These are phyloP conservation scores for Neotoma lepida DNA, from an alignment of 2,113 vertebrate genomes.

Conservation along the genomic window DNA sequence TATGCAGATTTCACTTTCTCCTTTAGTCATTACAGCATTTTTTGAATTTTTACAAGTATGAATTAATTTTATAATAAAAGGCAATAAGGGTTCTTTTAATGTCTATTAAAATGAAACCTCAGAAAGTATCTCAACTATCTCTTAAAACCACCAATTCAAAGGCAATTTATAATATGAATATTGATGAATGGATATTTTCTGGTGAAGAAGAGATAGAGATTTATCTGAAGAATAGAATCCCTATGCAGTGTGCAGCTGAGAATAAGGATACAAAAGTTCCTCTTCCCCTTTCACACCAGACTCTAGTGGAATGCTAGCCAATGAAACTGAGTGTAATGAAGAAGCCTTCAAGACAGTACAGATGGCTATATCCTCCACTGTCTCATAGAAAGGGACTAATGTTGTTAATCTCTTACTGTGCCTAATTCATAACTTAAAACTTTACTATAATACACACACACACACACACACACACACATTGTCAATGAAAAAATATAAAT, in stretches of 20 bases:
- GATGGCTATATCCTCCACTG: not conserved
- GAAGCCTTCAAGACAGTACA: constrained; percentile 31
- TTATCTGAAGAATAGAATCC: constrained; percentile 42
- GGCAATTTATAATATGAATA: constrained; percentile 37
- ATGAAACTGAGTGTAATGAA: constrained; percentile 13
- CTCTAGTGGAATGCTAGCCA: not conserved
- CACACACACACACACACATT: not conserved
- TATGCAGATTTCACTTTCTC: constrained; percentile 28
- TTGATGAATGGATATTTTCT: constrained; percentile 18
- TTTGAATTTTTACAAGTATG: constrained; percentile 10
- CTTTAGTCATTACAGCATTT: constrained; percentile 8
- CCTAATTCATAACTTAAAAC: not conserved
- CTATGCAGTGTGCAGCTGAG: not conserved
- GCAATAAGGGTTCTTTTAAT: constrained; percentile 21
- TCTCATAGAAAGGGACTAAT: constrained; percentile 14
- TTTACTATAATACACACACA: not conserved
- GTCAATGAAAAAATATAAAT: not conserved
- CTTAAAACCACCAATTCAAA: constrained; percentile 49
- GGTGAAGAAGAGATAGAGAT: constrained; percentile 14
- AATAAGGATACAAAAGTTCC: constrained; percentile 16
- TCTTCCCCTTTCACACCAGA: not conserved
- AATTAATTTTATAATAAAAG: constrained; percentile 56
- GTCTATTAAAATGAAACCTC: constrained; percentile 43
- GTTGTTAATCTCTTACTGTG: not conserved
- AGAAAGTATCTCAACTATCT: constrained; percentile 11